Evolutionary conservation across 2,113 vertebrate genomes (phyloP), one percentile per base, ranked within the genome.

Genomic region (Leptobrachium ailaonicum): DNA sequence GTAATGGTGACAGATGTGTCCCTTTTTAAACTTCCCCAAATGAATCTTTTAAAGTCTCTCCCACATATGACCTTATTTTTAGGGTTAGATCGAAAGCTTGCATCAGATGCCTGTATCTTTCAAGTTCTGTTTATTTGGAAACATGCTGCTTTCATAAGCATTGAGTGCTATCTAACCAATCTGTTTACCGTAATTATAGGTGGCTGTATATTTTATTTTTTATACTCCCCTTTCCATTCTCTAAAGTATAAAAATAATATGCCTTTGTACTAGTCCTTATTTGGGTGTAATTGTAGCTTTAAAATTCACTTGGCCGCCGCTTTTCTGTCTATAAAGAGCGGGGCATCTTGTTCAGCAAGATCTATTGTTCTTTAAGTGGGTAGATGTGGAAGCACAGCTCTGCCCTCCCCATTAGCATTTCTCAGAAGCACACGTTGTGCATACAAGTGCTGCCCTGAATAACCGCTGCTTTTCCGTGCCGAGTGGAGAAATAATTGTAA

Each of bases 351-450:
- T 71, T 72, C 71, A 80, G 45, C 60, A 60, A 63, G 60, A 75
- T 87, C 84, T 85, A 79, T 82, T 82, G 79, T 71, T 60, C n/a
- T 84, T 68, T 64, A 60, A 74, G 74, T 64, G 75, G 66, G 79
- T 1, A 53, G 76, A 69, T 50, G 79, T 66, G 81, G 74, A 72
- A 83, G 9, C 75, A 80, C 44, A 56, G 64, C 41, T 71, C 67
- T 76, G 82, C 79, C 73, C 86, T 83, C 86, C 86, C 47, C 87
- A 86, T 86, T 87, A 86, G 82, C 71, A 0, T 83, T 89, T 84
- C 82, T 76, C 83, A 80, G 80, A 82, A 41, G 70, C 43, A 0
- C 82, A 79, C 84, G 77, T 85, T 82, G 43, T 60, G 40, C 80
- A 54, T 6, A 6, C 54, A 76, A 73, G 66, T 53, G 76, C 77